Evolutionary conservation across 2,888 invertebrate species (phyloP), one percentile per base, ranked within the genome.

Genomic region (Apamea anceps): DNA sequence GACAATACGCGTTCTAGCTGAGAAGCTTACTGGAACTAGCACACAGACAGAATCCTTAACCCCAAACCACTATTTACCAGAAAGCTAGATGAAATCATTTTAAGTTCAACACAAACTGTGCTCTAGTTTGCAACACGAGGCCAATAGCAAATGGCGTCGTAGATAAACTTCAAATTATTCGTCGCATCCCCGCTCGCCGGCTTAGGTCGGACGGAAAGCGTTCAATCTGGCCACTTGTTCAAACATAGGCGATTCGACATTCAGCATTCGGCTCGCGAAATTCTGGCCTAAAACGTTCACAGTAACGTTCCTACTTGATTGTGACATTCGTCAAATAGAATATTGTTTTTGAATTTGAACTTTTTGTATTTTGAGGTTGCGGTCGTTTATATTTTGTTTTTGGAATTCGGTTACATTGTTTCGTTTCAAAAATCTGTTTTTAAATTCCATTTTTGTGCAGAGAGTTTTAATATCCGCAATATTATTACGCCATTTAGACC

Each of bases 151-250:
- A 85, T 84, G 87, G 87, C 87, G 77, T 74, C 84, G 74, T 45
- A 77, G 86, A 86, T 89, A 87, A 86, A 79, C 87, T 84, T 81
- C 79, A 78, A 87, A 88, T 84, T 87, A 87, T 87, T 82, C 85
- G 77, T 75, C 80, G 87, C 79, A 13, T 70, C 80, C 62, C 79
- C 77, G 81, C 82, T 84, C 76, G 79, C 18, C 54, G 67, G 88
- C 87, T 89, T 88, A 88, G 76, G 67, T 54, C 13, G 28, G 74
- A 74, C 71, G 80, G 65, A 73, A 72, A 79, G 85, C 84, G 80
- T 89, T 81, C 80, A 86, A 87, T 86, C 84, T 84, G 62, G 72
- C 78, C 77, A 68, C 81, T 86, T 87, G 86, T 89, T 84, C 77
- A 83, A 89, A 88, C 81, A 87, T 37, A 79, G 67, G 60, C 63